Conservation (phyloP, 2,888 invertebrate genomes). For the Globia sparganii region DNA sequence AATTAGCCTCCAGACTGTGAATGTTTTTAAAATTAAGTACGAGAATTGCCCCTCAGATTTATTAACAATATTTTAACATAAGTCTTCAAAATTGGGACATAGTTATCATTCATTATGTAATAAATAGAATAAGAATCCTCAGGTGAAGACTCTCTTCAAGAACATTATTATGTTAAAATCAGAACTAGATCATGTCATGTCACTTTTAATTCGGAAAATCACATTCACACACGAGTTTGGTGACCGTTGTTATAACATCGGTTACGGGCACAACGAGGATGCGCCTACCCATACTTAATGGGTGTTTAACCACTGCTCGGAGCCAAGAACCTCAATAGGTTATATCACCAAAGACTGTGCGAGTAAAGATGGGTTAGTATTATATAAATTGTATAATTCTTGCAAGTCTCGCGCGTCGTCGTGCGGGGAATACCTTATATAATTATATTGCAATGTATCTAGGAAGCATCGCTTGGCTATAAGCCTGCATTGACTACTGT, state of each 20-base stretch:
- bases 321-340: slow-evolving; percentile 43
- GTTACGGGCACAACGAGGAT: slow-evolving; percentile 27
- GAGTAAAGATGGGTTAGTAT: slow-evolving; percentile 19
- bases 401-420: slow-evolving; percentile 35
- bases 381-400: slow-evolving; percentile 56
- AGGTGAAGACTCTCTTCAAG: neutral
- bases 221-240: neutral
- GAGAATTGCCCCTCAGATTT: too few species aligned
- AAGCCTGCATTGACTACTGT: slow-evolving; percentile 3
- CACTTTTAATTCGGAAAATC: neutral
- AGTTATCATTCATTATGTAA: neutral
- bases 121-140: neutral
- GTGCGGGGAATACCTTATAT: slow-evolving; percentile 53
- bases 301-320: slow-evolving; percentile 32
- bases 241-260: slow-evolving; percentile 44
- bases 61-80: too few species aligned
- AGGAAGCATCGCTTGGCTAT: slow-evolving; percentile 37
- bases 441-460: slow-evolving; percentile 41
- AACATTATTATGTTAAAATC: neutral
- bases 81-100: neutral
- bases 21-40: too few species aligned
- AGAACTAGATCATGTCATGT: slow-evolving; percentile 14
- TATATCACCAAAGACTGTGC: slow-evolving; percentile 37
- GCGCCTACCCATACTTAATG: slow-evolving; percentile 26
- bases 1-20: too few species aligned